Percentiles rank a stretch among this genome's conserved stretches.
Evolutionary conservation across 2,888 invertebrate species (phyloP).

Genomic region (Apamea epomidion): DNA sequence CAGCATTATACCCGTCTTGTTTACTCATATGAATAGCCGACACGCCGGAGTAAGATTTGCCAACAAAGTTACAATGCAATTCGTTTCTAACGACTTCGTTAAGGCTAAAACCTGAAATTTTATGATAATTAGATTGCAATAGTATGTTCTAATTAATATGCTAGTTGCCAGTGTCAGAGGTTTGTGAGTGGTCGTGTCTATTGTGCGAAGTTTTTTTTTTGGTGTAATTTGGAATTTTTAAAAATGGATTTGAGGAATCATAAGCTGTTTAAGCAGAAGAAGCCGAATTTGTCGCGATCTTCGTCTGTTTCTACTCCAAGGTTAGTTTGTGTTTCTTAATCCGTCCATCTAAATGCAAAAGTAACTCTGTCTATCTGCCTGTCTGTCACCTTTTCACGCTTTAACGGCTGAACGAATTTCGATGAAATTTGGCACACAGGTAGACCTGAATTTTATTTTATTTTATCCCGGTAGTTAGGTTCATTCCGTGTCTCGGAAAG

Average conservation of each 20-base stretch:
- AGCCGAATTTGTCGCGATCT: slow-evolving; percentile 80
- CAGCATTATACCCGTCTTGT: slow-evolving; percentile 68
- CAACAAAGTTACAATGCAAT: slow-evolving; percentile 78
- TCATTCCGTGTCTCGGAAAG: too few species aligned
- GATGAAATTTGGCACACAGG: not conserved
- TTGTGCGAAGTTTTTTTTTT: slow-evolving; percentile 66
- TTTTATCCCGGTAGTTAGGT: not conserved
- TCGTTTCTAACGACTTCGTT: slow-evolving; percentile 82
- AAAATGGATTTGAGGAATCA: slow-evolving; percentile 85
- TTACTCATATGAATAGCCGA: slow-evolving; percentile 72
- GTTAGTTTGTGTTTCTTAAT: slow-evolving; percentile 68
- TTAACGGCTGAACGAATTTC: not conserved
- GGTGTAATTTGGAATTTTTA: slow-evolving; percentile 55
- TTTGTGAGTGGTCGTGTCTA: slow-evolving; percentile 84
- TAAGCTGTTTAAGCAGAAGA: slow-evolving; percentile 80
- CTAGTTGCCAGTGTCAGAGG: slow-evolving; percentile 82
- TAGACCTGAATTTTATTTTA: not conserved
- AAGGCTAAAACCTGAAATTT: slow-evolving; percentile 89
- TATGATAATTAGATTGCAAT: slow-evolving; percentile 89
- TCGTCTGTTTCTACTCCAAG: slow-evolving; percentile 86
- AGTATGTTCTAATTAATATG: slow-evolving; percentile 84
- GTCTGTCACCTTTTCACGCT: not conserved
- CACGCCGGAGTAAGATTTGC: slow-evolving; percentile 79
- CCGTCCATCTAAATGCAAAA: not conserved
- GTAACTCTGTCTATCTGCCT: not conserved